phyloP scores from a whole-genome alignment of 2,113 vertebrate genomes.

The Mastomys coucha region DNA sequence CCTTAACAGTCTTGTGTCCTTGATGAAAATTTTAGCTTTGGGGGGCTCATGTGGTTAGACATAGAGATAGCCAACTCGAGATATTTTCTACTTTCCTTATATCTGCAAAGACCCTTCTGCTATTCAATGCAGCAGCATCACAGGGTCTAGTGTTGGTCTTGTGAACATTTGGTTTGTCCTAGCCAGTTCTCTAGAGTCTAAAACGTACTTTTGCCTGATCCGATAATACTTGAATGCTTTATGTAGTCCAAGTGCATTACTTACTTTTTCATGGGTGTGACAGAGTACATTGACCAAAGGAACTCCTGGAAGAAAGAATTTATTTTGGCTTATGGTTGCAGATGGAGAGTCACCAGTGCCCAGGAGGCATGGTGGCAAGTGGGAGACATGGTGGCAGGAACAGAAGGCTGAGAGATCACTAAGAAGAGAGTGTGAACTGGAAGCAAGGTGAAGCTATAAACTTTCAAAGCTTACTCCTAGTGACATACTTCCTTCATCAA shows the following conservation, averaged over 20 bases:
- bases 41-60: not conserved
- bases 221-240: not conserved
- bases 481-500: not conserved
- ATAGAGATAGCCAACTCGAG: not conserved
- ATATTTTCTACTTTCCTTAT: not conserved
- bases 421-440: not conserved
- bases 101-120: not conserved
- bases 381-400: not conserved
- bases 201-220: not conserved
- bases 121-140: not conserved
- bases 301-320: not conserved
- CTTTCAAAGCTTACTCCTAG: not conserved
- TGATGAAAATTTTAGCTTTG: not conserved
- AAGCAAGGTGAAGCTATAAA: not conserved
- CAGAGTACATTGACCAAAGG: too few species aligned
- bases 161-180: not conserved
- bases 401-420: not conserved
- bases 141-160: not conserved
- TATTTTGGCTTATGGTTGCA: not conserved
- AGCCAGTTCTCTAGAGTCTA: not conserved
- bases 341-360: not conserved
- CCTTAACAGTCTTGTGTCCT: not conserved
- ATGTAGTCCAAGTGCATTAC: not conserved
- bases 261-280: not conserved
- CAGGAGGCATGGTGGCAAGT: not conserved